Evolutionary conservation across 2,888 invertebrate genomes (phyloP).

Genomic region (Catocala sponsa): DNA sequence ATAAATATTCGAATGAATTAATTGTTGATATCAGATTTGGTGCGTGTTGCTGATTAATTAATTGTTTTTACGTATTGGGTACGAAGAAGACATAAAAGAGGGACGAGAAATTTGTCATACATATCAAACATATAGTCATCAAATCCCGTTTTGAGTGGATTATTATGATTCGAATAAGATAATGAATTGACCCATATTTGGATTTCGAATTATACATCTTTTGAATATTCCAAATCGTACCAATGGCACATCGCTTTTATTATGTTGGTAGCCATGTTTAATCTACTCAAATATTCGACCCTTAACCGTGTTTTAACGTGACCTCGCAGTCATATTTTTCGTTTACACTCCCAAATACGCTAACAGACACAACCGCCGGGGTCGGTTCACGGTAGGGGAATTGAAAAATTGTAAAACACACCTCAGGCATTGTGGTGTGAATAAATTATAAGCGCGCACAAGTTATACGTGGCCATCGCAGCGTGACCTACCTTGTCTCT

Average conservation of each 20-base stretch:
- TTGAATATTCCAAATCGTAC: no score
- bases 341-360: slow-evolving; percentile 55
- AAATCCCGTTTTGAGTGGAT: no score
- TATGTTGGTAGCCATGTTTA: slow-evolving; percentile 27
- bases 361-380: slow-evolving; percentile 56
- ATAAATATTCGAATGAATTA: no score
- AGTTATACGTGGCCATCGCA: slow-evolving; percentile 65
- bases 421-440: slow-evolving; percentile 79
- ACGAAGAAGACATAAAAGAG: no score
- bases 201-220: no score
- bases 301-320: slow-evolving; percentile 50
- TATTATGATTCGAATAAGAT: no score
- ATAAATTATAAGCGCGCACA: slow-evolving; percentile 81
- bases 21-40: no score
- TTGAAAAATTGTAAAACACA: slow-evolving; percentile 76
- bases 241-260: slow-evolving; percentile 1
- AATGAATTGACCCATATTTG: no score
- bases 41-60: no score
- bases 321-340: slow-evolving; percentile 53
- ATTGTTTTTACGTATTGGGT: no score
- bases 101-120: no score
- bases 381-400: slow-evolving; percentile 59
- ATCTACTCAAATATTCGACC: slow-evolving; percentile 52
- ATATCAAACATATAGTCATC: no score
- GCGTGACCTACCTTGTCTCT: slow-evolving; percentile 60